Conservation (phyloP, 2,113 vertebrate species). For the Actinemys pallida region DNA sequence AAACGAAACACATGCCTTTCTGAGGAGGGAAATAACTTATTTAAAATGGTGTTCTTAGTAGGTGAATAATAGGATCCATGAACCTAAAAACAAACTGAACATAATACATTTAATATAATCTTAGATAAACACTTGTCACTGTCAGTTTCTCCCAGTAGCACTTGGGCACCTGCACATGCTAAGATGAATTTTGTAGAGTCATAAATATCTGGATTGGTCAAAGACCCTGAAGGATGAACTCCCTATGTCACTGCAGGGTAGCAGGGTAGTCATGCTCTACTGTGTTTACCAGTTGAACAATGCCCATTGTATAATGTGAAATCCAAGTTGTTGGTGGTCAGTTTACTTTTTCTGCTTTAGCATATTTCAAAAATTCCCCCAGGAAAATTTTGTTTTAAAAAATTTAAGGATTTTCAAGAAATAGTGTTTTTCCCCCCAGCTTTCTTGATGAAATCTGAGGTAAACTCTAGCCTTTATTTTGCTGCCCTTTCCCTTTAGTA, state of each 20-base stretch:
- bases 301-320: not conserved
- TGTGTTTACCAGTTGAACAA: not conserved
- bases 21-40: too few species aligned
- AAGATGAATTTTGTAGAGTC: not conserved
- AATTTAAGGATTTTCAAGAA: not conserved
- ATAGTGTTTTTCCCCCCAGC: not conserved
- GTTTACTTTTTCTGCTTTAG: not conserved
- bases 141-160: not conserved
- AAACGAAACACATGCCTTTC: not conserved
- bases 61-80: not conserved
- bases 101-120: not conserved
- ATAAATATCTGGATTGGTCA: not conserved
- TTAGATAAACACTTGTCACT: not conserved
- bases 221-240: not conserved
- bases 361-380: not conserved
- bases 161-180: not conserved
- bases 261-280: not conserved
- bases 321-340: not conserved
- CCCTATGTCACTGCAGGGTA: not conserved
- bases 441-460: not conserved
- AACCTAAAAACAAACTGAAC: not conserved
- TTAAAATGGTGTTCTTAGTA: not conserved
- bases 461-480: not conserved
- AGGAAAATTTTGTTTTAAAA: not conserved
- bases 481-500: not conserved